phyloP scores from a whole-genome alignment of 2,888 invertebrate genomes.

The Oeneis ivallda region DNA sequence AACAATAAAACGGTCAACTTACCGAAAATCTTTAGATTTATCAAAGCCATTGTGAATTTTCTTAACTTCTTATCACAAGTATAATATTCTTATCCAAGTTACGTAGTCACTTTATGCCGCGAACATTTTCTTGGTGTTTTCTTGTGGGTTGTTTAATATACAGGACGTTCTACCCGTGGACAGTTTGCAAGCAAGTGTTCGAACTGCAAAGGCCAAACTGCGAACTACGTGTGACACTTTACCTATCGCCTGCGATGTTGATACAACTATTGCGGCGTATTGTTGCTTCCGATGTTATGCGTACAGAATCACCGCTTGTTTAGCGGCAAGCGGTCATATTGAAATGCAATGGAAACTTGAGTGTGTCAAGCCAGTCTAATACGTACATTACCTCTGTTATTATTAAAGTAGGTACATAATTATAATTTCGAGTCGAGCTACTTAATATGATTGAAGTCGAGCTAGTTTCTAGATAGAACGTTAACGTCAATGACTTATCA shows the following conservation, averaged over 20 bases:
- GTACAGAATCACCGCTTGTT: slow-evolving; percentile 24
- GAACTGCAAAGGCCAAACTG: slow-evolving; percentile 27
- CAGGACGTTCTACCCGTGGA: slow-evolving; percentile 31
- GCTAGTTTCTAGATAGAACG: no score
- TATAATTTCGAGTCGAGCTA: no score
- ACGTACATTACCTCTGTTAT: background rate
- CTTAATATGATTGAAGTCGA: no score
- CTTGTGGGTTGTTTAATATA: background rate
- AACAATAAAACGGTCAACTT: slow-evolving; percentile 45
- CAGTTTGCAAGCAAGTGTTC: slow-evolving; percentile 29
- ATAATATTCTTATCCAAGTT: slow-evolving; percentile 8
- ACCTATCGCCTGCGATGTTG: slow-evolving; percentile 13
- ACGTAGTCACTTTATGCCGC: slow-evolving; percentile 25
- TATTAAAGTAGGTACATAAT: no score
- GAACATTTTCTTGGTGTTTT: slow-evolving; percentile 29
- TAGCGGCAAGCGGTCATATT: slow-evolving; percentile 16
- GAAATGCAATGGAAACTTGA: background rate
- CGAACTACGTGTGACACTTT: slow-evolving; percentile 2
- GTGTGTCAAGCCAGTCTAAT: background rate
- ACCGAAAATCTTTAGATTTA: slow-evolving; percentile 67
- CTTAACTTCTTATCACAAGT: slow-evolving; percentile 22
- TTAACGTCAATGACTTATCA: no score
- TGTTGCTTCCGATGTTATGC: slow-evolving; percentile 26
- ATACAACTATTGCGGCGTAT: background rate
- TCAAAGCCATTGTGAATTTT: slow-evolving; percentile 63